Evolutionary conservation across 2,888 invertebrate genomes (phyloP).

Genomic region (Tetrapedia diversipes): DNA sequence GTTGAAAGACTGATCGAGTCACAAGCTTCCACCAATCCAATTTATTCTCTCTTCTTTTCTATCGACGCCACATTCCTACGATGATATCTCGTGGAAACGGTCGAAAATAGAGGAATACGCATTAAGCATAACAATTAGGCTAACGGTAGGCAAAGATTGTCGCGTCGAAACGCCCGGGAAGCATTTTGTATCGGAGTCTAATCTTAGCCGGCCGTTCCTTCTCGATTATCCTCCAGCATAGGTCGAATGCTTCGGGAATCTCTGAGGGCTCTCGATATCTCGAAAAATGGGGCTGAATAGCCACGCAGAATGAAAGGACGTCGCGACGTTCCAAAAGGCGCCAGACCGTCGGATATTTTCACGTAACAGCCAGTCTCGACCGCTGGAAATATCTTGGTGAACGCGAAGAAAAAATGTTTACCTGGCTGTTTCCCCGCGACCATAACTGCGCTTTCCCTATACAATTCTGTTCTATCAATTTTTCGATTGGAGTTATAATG

Average conservation of each 20-base stretch:
- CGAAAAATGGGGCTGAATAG: conserved; percentile 49
- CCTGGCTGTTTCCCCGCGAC: conserved; percentile 13
- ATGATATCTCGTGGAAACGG: conserved; percentile 14
- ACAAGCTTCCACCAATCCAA: background rate
- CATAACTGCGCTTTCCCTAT: background rate
- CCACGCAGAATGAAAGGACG: conserved; percentile 46
- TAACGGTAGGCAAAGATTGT: conserved; percentile 8
- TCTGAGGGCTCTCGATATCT: conserved; percentile 42
- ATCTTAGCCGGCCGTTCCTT: conserved; percentile 69
- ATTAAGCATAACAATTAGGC: conserved; percentile 49
- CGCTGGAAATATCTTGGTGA: conserved; percentile 47
- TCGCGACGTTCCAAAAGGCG: conserved; percentile 59
- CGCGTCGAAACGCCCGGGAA: conserved; percentile 2
- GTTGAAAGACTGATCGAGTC: too few species aligned
- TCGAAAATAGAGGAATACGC: conserved; percentile 12
- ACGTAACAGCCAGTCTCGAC: conserved; percentile 16
- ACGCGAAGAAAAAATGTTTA: conserved; percentile 22
- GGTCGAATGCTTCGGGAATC: conserved; percentile 66
- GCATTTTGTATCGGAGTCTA: conserved; percentile 43
- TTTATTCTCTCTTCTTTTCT: background rate
- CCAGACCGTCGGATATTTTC: conserved; percentile 62
- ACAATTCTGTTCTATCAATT: conserved; percentile 11
- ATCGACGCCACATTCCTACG: conserved; percentile 12
- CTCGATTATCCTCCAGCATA: conserved; percentile 70
- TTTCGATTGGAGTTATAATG: too few species aligned